Base-by-base conservation (phyloP, 2,888 invertebrate species). In the Cylloceria caligata region DNA sequence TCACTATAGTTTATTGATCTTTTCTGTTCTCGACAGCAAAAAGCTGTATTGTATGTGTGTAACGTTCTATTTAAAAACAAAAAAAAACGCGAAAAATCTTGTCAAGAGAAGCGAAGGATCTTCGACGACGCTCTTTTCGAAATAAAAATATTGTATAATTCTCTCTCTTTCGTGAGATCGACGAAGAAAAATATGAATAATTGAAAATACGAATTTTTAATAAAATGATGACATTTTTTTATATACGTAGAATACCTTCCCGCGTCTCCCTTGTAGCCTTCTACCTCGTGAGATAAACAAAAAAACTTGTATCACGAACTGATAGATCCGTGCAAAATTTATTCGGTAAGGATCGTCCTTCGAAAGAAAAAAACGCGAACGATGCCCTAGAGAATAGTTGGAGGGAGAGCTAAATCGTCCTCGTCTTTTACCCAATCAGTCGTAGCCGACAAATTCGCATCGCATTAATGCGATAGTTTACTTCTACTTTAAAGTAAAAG, bases 121-220 rank as follows among this genome's bases (percentile, higher is more conserved):
- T 6, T 27, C 27, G n/a, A 30, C 3, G 16, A 55, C 24, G 55
- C 24, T 21, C 55, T 55, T 11, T 30, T 30, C 36, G 36, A 55
- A 69, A 39, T n/a, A 69, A 72, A 65, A 45, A 74, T 24, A 73
- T 71, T 84, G 80, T 80, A 82, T 62, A 72, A 82, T 55, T n/a
- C n/a, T 81, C 36, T 73, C 62, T 78, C 67, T 62, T 49, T 64
- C 68, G 64, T 45, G 74, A 84, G 62, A 75, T 67, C 67, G 68
- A n/a, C n/a, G n/a, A n/a, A n/a, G n/a, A n/a, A n/a, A n/a, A n/a
- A n/a, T n/a, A n/a, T n/a, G n/a, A n/a, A 68, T 69, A 47, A 84
- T 84, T 83, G 83, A 83, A 85, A 83, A 80, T 87, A 88, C 87
- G 85, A 89, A 89, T 91, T 91, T 91, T 91, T 74, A 88, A 91